Conservation (phyloP, 2,797 vertebrate species). For the Apogon talboti region DNA sequence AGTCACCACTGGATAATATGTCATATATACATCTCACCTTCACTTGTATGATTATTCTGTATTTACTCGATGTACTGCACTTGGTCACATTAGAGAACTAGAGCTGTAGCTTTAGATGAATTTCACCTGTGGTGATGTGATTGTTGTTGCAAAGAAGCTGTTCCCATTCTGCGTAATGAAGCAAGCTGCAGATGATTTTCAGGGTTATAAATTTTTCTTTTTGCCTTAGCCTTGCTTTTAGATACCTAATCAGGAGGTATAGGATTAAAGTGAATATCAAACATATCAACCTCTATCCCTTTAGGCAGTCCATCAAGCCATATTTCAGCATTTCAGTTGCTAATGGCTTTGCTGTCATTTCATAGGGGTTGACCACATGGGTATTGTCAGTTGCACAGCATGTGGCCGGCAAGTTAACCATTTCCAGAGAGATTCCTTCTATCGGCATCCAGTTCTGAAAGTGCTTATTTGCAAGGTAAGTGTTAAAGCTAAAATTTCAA, state of each 20-base stretch:
- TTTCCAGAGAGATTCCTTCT: slow-evolving; percentile 96
- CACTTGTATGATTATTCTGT: neutral
- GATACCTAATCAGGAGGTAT: neutral
- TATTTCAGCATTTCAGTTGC: neutral
- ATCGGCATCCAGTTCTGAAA: slow-evolving; percentile 94
- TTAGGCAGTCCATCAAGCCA: neutral
- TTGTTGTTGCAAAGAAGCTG: neutral
- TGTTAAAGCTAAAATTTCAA: neutral
- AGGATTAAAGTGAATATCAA: neutral
- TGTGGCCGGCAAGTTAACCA: slow-evolving; percentile 98
- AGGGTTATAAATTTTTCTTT: neutral
- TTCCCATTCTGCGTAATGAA: slow-evolving; percentile 1
- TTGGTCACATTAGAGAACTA: neutral
- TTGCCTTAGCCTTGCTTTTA: neutral
- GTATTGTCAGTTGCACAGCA: slow-evolving; percentile 96
- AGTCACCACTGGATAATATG: slow-evolving; percentile 35
- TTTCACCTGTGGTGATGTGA: no score
- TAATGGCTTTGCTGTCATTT: slow-evolving; percentile 44
- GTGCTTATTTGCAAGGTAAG: slow-evolving; percentile 98
- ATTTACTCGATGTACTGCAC: neutral
- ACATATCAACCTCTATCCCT: neutral
- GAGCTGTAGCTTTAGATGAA: no score
- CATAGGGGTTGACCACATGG: slow-evolving; percentile 88
- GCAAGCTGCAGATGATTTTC: slow-evolving; percentile 1
- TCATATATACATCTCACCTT: neutral